Conservation (phyloP, 2,888 invertebrate species). For the Alviniconcha strummeri region DNA sequence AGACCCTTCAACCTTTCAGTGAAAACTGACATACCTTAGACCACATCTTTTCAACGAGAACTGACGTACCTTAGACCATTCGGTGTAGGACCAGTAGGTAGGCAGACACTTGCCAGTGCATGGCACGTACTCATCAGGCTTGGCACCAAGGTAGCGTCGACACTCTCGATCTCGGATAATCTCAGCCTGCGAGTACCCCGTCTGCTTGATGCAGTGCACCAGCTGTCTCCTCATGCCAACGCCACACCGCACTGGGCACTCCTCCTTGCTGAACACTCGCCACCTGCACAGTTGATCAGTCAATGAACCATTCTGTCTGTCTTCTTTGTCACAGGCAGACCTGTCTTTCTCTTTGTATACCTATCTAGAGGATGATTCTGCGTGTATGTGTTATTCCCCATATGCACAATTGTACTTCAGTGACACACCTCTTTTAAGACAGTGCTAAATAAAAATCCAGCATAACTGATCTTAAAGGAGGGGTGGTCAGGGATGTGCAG, state of each 20-base stretch:
- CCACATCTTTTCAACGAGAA: background rate
- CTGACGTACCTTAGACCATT: conserved; percentile 81
- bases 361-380: background rate
- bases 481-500: too few species aligned
- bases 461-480: too few species aligned
- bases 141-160: conserved; percentile 76
- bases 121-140: conserved; percentile 75
- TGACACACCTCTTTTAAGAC: too few species aligned
- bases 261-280: conserved; percentile 40
- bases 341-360: background rate
- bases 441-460: too few species aligned
- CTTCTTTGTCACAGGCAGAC: background rate
- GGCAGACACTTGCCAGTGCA: conserved; percentile 82
- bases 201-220: conserved; percentile 78
- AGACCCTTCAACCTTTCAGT: too few species aligned
- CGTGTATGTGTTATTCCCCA: background rate
- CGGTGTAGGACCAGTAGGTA: conserved; percentile 82
- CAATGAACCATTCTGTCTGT: background rate
- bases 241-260: conserved; percentile 84
- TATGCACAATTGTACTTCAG: too few species aligned
- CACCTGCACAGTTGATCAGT: conserved; percentile 28
- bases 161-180: conserved; percentile 72
- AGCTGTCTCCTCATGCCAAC: conserved; percentile 79
- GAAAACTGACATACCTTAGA: too few species aligned
- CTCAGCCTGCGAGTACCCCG: conserved; percentile 46